phyloP scores from a whole-genome alignment of 2,888 invertebrate species.

The Cheilosia vulpina region DNA sequence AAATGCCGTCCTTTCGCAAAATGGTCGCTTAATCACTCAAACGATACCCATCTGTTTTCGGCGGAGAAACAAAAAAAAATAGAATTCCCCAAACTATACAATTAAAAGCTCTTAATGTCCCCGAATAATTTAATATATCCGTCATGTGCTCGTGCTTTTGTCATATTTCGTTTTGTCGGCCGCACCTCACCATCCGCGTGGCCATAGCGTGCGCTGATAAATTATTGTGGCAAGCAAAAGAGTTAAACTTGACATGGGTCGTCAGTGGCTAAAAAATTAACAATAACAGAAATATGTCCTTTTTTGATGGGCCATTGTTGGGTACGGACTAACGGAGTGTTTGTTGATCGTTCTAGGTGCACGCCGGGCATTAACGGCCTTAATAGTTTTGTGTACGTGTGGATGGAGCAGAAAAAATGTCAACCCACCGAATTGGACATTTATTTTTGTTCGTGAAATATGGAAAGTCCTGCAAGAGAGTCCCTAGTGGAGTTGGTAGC shows the following conservation, averaged over 20 bases:
- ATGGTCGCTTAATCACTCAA: slow-evolving; percentile 30
- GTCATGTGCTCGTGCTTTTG: slow-evolving; percentile 30
- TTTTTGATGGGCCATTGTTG: background rate
- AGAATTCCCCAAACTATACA: slow-evolving; percentile 16
- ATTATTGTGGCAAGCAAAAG: slow-evolving; percentile 55
- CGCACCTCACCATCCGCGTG: background rate
- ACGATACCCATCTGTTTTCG: slow-evolving; percentile 29
- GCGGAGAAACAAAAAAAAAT: background rate
- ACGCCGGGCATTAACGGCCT: background rate
- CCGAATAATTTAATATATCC: slow-evolving; percentile 32
- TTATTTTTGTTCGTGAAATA: slow-evolving; percentile 8
- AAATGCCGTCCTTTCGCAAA: background rate
- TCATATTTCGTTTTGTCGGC: slow-evolving; percentile 40
- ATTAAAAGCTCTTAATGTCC: slow-evolving; percentile 54
- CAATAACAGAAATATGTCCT: slow-evolving; percentile 35
- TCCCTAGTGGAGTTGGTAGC: background rate
- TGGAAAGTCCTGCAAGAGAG: background rate
- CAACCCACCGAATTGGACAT: background rate
- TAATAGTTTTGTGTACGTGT: slow-evolving; percentile 33
- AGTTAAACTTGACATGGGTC: slow-evolving; percentile 57
- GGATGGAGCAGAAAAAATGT: background rate
- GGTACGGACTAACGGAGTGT: background rate
- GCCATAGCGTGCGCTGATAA: slow-evolving; percentile 24
- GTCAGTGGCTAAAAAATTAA: slow-evolving; percentile 10
- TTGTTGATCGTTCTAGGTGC: slow-evolving; percentile 22